These are phyloP conservation scores for Athene noctua DNA, from an alignment of 2,113 vertebrate genomes.

Conservation along the genomic window DNA sequence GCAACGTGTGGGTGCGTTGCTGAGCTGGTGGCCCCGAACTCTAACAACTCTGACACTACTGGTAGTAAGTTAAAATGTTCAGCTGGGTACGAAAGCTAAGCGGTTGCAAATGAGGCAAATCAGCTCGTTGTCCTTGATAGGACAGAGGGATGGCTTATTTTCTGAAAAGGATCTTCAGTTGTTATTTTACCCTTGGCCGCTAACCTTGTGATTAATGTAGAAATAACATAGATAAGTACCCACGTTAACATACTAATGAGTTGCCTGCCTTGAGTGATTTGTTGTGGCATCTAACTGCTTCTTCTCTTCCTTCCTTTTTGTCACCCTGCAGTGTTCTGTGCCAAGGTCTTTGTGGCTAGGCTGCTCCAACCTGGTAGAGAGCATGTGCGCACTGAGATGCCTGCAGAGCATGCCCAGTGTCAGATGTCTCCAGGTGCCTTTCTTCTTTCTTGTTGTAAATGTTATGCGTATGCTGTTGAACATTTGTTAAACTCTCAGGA, in stretches of 20 bases:
- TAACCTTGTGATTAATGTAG: constrained; percentile 30
- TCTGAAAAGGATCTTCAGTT: constrained; percentile 24
- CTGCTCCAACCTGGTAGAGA: constrained; percentile 99
- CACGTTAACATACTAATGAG: constrained; percentile 76
- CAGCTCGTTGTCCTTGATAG: background rate
- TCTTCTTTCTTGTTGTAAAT: constrained; percentile 90
- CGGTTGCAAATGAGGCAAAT: background rate
- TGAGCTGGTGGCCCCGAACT: background rate
- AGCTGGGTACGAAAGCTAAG: background rate
- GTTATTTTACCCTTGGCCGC: constrained; percentile 28
- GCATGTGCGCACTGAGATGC: constrained; percentile 99
- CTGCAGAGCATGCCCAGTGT: constrained; percentile 99
- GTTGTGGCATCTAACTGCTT: constrained; percentile 89
- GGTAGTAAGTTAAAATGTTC: background rate
- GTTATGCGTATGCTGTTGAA: constrained; percentile 83
- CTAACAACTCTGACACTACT: background rate
- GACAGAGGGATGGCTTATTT: background rate
- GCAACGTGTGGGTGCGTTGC: background rate
- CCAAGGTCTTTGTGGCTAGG: constrained; percentile 99
- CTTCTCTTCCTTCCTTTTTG: constrained; percentile 92
- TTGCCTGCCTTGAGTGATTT: constrained; percentile 82
- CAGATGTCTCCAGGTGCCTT: constrained; percentile 99
- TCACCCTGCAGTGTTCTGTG: constrained; percentile 99
- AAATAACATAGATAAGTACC: constrained; percentile 46
- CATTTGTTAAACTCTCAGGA: constrained; percentile 80